A percentile compares a stretch with the other conserved stretches of the same genome.
phyloP scores from a whole-genome alignment of 2,113 vertebrate species.

The Muscicapa adusta region DNA sequence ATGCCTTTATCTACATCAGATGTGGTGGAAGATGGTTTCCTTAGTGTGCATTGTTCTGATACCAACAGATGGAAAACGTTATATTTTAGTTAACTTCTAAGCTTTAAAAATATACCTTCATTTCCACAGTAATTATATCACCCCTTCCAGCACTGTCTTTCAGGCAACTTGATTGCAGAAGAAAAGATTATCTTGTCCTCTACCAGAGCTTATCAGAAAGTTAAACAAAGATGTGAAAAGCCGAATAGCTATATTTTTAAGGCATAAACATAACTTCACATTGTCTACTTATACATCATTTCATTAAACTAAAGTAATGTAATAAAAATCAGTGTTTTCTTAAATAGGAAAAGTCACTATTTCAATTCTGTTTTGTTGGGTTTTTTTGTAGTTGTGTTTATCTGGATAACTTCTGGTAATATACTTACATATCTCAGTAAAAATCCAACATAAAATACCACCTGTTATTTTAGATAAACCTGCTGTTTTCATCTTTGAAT shows the following conservation, averaged over 20 bases:
- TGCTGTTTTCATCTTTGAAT: constrained; percentile 3
- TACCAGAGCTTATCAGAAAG: not conserved
- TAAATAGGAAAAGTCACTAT: not conserved
- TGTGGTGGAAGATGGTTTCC: not conserved
- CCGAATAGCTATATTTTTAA: not conserved
- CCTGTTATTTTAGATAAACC: constrained; percentile 21
- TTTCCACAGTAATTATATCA: not conserved
- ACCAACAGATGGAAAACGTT: not conserved
- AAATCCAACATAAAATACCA: not conserved
- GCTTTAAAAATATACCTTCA: not conserved
- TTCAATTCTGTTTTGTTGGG: not conserved
- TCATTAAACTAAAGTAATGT: not conserved
- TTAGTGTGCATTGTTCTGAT: not conserved
- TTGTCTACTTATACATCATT: not conserved
- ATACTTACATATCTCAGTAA: not conserved
- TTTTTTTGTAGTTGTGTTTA: too few species aligned
- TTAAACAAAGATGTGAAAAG: not conserved
- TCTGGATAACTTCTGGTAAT: not conserved
- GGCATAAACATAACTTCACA: not conserved
- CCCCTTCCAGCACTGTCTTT: not conserved
- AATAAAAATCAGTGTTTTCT: not conserved
- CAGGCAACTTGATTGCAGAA: not conserved
- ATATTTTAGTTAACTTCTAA: not conserved
- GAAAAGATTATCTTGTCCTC: not conserved
- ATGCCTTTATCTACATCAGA: not conserved